Base-by-base conservation (phyloP, 2,888 invertebrate genomes). In the Hirtodrosophila cameraria region DNA sequence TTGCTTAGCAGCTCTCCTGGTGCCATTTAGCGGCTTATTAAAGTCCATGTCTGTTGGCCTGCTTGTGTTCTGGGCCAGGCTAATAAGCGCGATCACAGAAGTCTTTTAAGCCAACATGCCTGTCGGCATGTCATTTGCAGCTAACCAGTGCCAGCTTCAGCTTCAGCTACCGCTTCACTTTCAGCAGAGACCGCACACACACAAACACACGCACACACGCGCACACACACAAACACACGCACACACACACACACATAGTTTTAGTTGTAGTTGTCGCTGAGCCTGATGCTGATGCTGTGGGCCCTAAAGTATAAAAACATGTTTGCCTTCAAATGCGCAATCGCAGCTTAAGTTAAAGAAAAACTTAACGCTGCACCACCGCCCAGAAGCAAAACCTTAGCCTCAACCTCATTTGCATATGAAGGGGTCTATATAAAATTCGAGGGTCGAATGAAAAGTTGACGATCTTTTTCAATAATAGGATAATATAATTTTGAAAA, bases 251-350 rank as follows among this genome's bases (percentile, higher is more conserved):
- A 8, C 39, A 33, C 36, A 53, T 27, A 39, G 9, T 25, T 8
- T 23, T 23, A 23, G 35, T 5, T 42, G 33, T 18, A 35, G 20
- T 36, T 53, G 53, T 25, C n/a, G 31, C 35, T 23, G 23, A 1
- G 1, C 7, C 23, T 23, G 23, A 23, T 6, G 23, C 23, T 30
- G 27, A 15, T 20, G 39, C 48, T 41, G 65, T 45, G 42, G 55
- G 72, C 74, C 75, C 86, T 89, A 90, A 90, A 90, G 90, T 90
- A 90, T 87, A 89, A 90, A 90, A 91, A 89, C 90, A 87, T 90
- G 90, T 90, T 90, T 87, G 88, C 88, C 88, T 89, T 90, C 90
- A 90, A 82, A 85, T 75, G 75, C 73, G 83, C 88, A 88, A 88
- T 88, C 88, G 88, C 86, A 80, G 81, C 88, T 86, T 84, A 83